Evolutionary conservation across 2,888 invertebrate species (phyloP).

Genomic region (Troides helena): DNA sequence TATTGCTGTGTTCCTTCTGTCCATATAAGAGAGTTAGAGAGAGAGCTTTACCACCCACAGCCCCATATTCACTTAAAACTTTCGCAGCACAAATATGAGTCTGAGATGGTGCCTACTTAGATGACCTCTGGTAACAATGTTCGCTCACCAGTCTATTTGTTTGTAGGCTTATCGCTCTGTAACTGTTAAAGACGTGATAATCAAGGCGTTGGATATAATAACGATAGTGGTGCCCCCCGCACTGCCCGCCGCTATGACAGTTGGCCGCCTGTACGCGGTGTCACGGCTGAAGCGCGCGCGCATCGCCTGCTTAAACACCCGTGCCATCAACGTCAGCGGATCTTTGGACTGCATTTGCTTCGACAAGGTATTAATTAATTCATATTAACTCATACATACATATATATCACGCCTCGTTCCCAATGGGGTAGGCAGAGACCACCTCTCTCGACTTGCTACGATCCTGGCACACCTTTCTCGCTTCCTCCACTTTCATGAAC

Average conservation of each 20-base stretch:
- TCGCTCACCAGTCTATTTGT: not conserved
- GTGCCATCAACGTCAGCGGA: slow-evolving; percentile 96
- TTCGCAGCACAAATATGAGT: too few species aligned
- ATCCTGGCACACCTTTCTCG: too few species aligned
- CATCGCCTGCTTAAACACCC: slow-evolving; percentile 95
- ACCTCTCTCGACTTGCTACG: too few species aligned
- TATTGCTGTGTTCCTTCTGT: not conserved
- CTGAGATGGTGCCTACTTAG: too few species aligned
- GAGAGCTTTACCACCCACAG: too few species aligned
- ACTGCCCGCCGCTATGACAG: slow-evolving; percentile 97
- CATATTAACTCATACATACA: not conserved
- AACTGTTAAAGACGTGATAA: slow-evolving; percentile 81
- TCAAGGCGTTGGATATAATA: slow-evolving; percentile 93
- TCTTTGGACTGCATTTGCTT: slow-evolving; percentile 94
- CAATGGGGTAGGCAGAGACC: too few species aligned
- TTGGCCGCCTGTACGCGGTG: slow-evolving; percentile 95
- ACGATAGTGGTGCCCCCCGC: slow-evolving; percentile 98
- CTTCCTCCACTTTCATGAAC: too few species aligned
- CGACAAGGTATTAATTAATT: slow-evolving; percentile 83
- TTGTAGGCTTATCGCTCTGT: slow-evolving; percentile 81
- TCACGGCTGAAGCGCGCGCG: slow-evolving; percentile 86
- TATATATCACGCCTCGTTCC: too few species aligned
- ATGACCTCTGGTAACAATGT: too few species aligned
- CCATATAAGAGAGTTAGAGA: too few species aligned
- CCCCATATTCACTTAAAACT: too few species aligned